Evolutionary conservation across 2,113 vertebrate genomes (phyloP), one percentile per base, ranked within the genome.

Genomic region (Blennius ocellaris): DNA sequence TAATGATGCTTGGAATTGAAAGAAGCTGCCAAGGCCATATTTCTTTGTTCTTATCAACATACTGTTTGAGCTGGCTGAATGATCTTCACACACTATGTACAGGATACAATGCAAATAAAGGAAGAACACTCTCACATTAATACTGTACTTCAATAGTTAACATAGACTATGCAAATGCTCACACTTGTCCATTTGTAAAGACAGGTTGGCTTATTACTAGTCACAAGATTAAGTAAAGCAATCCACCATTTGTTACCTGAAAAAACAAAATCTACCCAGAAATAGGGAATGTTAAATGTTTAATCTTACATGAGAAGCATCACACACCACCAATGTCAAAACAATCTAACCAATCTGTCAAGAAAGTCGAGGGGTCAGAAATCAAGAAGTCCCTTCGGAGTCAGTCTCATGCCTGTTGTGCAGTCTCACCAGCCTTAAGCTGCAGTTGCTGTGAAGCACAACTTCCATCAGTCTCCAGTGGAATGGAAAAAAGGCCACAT

Each of bases 401-500:
- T 82, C 61, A 73, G 54, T 87, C 62, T 73, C 21, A 55, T 55
- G 37, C 58, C 68, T 59, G 44, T 78, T 62, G 63, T 57, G 69
- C 58, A 8, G 63, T 59, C 45, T 9, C 7, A 8, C 51, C 52
- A 61, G 62, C 68, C 64, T n/a, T 2, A 67, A 79, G 55, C 65
- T 64, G 36, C 43, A 62, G 64, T 36, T 70, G 39, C 49, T 64
- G 16, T 67, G 69, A 85, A 4, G 1, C 58, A 70, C 51, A 74
- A 53, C 76, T 67, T 56, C 82, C 57, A 87, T 87, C 73, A 69
- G 64, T 78, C 64, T 78, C 61, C 48, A 59, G 63, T 58, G 67
- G 54, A 75, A 72, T 78, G 64, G 82, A 81, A 84, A 85, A 84
- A 41, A 54, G 63, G 62, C 79, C 70, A 41, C 79, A 87, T 80